phyloP scores from a whole-genome alignment of 2,888 invertebrate species.

The Drosophila rellima region DNA sequence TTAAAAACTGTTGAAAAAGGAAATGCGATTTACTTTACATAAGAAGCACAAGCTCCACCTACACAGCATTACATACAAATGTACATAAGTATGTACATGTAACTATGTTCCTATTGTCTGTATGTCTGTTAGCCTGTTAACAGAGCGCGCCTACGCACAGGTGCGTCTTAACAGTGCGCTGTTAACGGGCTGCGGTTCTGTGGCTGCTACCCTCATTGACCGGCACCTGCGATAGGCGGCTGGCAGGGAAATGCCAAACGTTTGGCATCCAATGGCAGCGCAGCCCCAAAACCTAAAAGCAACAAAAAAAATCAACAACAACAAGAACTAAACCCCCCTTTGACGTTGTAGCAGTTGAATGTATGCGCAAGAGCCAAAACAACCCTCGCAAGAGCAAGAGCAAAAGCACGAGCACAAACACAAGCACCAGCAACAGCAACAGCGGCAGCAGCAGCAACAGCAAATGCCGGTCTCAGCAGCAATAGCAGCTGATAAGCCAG shows the following conservation, averaged over 20 bases:
- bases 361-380: constrained; percentile 74
- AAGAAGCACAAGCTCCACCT: constrained; percentile 65
- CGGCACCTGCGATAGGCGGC: constrained; percentile 81
- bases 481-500: constrained; percentile 58
- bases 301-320: constrained; percentile 32
- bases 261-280: constrained; percentile 65
- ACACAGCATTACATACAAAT: constrained; percentile 7
- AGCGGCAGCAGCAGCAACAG: constrained; percentile 25
- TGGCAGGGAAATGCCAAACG: constrained; percentile 48
- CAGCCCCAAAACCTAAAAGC: constrained; percentile 55
- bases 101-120: constrained; percentile 8
- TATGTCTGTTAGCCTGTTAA: constrained; percentile 35
- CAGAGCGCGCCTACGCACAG: constrained; percentile 70
- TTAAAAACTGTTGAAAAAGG: constrained; percentile 35
- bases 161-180: constrained; percentile 55
- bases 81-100: neutral
- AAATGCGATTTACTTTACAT: constrained; percentile 29
- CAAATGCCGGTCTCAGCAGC: constrained; percentile 69
- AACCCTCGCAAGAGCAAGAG: constrained; percentile 58
- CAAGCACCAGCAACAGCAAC: constrained; percentile 20
- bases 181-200: constrained; percentile 41
- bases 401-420: constrained; percentile 7
- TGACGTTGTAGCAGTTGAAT: constrained; percentile 20
- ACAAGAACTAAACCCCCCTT: constrained; percentile 26
- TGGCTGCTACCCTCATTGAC: constrained; percentile 62